A percentile compares a stretch with the other conserved stretches of the same genome.
These are phyloP conservation scores for Drosophila sp. DNA, from an alignment of 1,140 invertebrate genomes.

Conservation along the genomic window DNA sequence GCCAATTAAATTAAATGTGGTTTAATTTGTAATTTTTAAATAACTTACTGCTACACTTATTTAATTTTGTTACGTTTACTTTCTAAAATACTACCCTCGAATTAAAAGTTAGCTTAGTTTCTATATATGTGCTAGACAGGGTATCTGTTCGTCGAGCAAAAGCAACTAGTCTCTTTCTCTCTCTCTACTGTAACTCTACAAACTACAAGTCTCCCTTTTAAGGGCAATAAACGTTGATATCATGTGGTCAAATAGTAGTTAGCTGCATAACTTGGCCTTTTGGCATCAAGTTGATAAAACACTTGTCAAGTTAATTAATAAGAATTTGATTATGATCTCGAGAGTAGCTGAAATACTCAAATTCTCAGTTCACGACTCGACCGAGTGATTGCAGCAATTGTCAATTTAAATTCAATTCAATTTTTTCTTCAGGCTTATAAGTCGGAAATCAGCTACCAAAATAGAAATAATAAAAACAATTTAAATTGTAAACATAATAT, in stretches of 20 bases:
- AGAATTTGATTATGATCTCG: conserved; percentile 14
- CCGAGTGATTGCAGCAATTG: conserved; percentile 11
- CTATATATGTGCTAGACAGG: no score
- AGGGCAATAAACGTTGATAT: neutral
- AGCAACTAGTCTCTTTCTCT: no score
- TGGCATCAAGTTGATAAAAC: conserved; percentile 5
- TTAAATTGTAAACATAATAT: neutral
- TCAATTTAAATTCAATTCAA: conserved; percentile 27
- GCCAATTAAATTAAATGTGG: no score
- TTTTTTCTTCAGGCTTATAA: neutral
- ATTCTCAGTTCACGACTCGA: neutral
- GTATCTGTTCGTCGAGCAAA: no score
- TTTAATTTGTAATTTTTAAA: no score
- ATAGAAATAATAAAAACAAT: conserved; percentile 1
- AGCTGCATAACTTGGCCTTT: neutral
- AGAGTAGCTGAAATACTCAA: conserved; percentile 2
- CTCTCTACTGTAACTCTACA: no score
- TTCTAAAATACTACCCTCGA: no score
- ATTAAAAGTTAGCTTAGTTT: no score
- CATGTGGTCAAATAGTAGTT: conserved; percentile 16
- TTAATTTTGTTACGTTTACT: no score
- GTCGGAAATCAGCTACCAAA: conserved; percentile 1
- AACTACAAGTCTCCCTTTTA: no score
- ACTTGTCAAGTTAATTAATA: conserved; percentile 16
- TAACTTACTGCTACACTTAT: no score